phyloP scores from a whole-genome alignment of 2,888 invertebrate genomes.

The Acleris holmiana region DNA sequence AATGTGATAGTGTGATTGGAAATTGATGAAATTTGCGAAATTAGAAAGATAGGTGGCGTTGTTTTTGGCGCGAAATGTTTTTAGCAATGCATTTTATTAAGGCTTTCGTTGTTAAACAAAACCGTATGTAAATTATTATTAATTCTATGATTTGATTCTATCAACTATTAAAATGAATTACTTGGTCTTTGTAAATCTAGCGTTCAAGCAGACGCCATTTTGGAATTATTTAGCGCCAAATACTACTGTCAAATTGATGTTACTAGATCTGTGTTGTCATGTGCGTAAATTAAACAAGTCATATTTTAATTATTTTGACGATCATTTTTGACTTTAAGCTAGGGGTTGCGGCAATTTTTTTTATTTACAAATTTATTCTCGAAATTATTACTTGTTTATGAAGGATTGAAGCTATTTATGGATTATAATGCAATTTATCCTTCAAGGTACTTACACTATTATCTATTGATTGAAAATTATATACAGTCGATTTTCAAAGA shows the following conservation, averaged over 20 bases:
- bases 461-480: not conserved
- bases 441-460: constrained; percentile 10
- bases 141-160: too few species aligned
- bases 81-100: not conserved
- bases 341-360: constrained; percentile 60
- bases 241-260: constrained; percentile 40
- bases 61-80: constrained; percentile 23
- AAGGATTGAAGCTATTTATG: constrained; percentile 18
- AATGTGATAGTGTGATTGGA: constrained; percentile 37
- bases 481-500: too few species aligned
- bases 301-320: constrained; percentile 47
- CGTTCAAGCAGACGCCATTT: not conserved
- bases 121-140: too few species aligned
- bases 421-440: constrained; percentile 4
- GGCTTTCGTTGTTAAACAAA: not conserved
- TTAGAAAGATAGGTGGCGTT: constrained; percentile 10
- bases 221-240: constrained; percentile 47
- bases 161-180: too few species aligned
- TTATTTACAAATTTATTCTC: constrained; percentile 42
- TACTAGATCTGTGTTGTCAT: constrained; percentile 18
- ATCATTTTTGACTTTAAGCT: constrained; percentile 41
- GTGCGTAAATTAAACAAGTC: constrained; percentile 36
- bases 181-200: too few species aligned
- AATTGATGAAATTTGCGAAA: constrained; percentile 3
- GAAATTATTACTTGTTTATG: constrained; percentile 33